Evolutionary conservation across 2,797 vertebrate genomes (phyloP), one percentile per base, ranked within the genome.

Genomic region (Austrolebias charrua): DNA sequence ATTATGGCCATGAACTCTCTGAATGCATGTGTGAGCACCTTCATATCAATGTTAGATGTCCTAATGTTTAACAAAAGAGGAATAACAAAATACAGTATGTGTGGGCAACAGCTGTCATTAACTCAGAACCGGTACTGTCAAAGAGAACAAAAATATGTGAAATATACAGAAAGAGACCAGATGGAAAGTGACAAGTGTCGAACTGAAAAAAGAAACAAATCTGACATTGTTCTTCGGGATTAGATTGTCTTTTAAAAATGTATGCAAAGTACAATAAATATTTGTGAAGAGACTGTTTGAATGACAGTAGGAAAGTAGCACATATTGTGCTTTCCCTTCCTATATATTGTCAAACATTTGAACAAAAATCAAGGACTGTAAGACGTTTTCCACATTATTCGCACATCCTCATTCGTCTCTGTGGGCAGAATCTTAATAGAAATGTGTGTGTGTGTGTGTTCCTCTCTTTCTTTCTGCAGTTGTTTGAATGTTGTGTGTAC

Each of bases 361-460:
- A 76, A 81, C 66, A 78, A 79, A 84, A 71, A 74, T 46, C 73
- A 82, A 86, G 78, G 76, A 78, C 80, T 65, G 80, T 72, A 51
- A 63, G 70, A 81, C 69, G 79, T 63, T 80, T 68, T 71, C 49
- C 10, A 47, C 67, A 79, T 86, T 82, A 87, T 83, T 75, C 79
- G 80, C 33, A 48, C 66, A 77, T 79, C 71, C 67, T 78, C 82
- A 49, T 84, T 73, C 81, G 50, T 73, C 66, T 80, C 66, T 75
- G 77, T 85, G 79, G 79, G 61, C 72, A 81, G 76, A 85, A 81
- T 86, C 73, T 64, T 77, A 86, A 89, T 80, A 78, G 69, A 84
- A 82, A 78, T 56, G 69, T 35, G 38, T 68, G 66, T 62, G 71
- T 65, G 61, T 81, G 24, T 24, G 24, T 24, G 24, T 55, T 43